Base-by-base conservation (phyloP, 1,140 invertebrate species). In the Drosophila cardini region DNA sequence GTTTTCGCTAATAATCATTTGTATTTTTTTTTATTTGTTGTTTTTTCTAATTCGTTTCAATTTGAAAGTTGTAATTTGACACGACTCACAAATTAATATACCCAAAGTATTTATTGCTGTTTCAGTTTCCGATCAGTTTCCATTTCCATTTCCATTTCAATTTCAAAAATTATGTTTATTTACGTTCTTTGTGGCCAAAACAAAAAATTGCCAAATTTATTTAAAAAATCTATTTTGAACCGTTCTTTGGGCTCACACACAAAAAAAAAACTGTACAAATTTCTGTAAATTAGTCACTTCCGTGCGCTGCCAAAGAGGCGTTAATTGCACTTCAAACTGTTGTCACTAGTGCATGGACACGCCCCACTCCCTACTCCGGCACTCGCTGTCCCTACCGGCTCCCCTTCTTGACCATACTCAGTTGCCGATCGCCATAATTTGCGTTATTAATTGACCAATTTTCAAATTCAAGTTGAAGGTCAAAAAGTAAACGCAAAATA, bases 401-500 rank as follows among this genome's bases (percentile, higher is more conserved):
- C 4, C 8, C 38, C 62, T n/a, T 26, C 9, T 53, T 32, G 40
- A 57, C 42, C 61, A 50, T 57, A 45, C 15, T 34, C 43, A 36
- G 32, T 52, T 40, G 56, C 62, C 76, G 67, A 80, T 78, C 82
- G 83, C 76, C 79, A 83, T 86, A 87, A 86, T 86, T 82, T 87
- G 76, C 67, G 69, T 86, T 87, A 86, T 86, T 86, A 86, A 86
- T 87, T 86, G 83, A 61, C 77, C 84, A 89, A 89, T 89, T 89
- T 89, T 84, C 77, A 74, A 80, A 89, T 89, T 89, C 84, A 89
- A 89, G 84, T 89, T 89, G 84, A 89, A 89, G 84, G 84, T 74
- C 78, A 69, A 67, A 72, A 76, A 76, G 70, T 76, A 76, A 76
- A 32, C 69, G 70, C 38, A 11, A 69, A 72, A 48, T 40, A 55